Conservation (phyloP, 2,113 vertebrate species). For the Glaucidium brasilianum region DNA sequence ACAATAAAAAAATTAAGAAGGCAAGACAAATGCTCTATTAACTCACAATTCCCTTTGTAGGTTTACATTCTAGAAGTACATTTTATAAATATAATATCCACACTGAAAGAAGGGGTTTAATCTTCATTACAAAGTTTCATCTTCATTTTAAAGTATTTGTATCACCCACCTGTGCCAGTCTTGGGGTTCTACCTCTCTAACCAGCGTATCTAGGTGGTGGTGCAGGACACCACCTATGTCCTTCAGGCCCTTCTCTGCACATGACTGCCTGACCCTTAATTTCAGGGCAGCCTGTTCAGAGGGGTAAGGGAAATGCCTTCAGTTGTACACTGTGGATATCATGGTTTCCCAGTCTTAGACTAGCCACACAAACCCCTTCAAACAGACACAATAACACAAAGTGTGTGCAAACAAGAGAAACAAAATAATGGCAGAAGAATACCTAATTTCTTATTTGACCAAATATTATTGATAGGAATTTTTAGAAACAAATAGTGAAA, state of each 20-base stretch:
- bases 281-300: neutral
- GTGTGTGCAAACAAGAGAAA: neutral
- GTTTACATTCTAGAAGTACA: neutral
- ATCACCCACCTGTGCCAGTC: neutral
- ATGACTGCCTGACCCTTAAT: neutral
- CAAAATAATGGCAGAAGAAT: neutral
- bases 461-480: neutral
- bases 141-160: neutral
- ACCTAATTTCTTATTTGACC: neutral
- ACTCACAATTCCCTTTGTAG: neutral
- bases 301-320: neutral
- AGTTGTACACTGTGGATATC: neutral
- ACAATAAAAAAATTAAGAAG: neutral
- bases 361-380: too few species aligned
- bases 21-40: neutral
- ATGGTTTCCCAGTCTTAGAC: neutral
- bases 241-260: too few species aligned
- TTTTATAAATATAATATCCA: neutral
- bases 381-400: neutral
- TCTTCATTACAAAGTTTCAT: neutral
- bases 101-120: neutral
- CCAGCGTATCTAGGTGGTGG: accelerated
- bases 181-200: neutral
- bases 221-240: accelerated
- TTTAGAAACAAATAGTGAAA: neutral